Conservation (phyloP, 2,888 invertebrate species). For the Monochamus alternatus region DNA sequence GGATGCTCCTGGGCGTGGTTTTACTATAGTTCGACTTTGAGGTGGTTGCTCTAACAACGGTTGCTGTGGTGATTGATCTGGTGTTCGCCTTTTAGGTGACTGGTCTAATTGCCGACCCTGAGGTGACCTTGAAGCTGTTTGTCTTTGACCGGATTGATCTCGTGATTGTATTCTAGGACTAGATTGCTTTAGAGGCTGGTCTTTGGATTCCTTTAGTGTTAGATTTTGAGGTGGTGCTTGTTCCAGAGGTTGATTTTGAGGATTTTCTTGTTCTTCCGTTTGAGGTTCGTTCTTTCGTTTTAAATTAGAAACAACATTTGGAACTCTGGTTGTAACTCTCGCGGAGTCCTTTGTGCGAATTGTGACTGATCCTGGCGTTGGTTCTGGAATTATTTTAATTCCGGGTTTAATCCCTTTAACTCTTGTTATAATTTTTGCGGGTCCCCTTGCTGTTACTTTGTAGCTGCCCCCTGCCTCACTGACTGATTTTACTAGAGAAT, state of each 20-base stretch:
- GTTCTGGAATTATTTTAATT: constrained; percentile 38
- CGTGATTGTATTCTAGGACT: background rate
- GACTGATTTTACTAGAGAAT: constrained; percentile 2
- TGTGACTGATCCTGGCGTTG: constrained; percentile 39
- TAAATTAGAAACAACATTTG: constrained; percentile 9
- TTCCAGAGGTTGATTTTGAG: background rate
- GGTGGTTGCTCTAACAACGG: too few species aligned
- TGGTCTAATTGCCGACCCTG: background rate
- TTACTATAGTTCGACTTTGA: too few species aligned
- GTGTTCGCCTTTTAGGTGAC: background rate
- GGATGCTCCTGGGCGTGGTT: too few species aligned
- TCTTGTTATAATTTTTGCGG: constrained; percentile 48
- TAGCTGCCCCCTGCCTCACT: constrained; percentile 18
- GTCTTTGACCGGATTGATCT: background rate
- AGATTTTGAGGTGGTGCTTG: background rate
- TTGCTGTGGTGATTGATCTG: background rate
- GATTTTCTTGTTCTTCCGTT: too few species aligned
- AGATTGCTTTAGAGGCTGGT: background rate
- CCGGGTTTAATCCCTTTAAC: constrained; percentile 47
- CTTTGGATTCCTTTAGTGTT: background rate
- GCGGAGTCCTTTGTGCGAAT: constrained; percentile 35
- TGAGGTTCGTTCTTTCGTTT: background rate
- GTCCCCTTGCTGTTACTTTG: constrained; percentile 39
- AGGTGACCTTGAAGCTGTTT: background rate
- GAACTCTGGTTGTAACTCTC: background rate